Evolutionary conservation across 1,140 invertebrate genomes (phyloP).

Genomic region (Odontomachus brunneus): DNA sequence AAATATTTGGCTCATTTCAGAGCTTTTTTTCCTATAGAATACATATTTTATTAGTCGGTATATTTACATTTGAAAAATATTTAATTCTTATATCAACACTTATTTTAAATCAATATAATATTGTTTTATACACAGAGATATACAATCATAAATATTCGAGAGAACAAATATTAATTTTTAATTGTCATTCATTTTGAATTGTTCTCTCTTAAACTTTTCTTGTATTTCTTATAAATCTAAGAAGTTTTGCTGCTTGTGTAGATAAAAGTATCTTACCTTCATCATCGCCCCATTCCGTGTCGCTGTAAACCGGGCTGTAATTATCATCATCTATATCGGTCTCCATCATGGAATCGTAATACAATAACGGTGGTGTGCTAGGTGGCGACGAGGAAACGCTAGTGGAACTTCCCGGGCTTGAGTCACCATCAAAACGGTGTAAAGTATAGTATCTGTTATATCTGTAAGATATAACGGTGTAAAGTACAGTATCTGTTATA

Average conservation of each 20-base stretch:
- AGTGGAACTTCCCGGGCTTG: constrained; percentile 78
- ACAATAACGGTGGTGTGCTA: constrained; percentile 77
- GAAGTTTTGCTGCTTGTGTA: background rate
- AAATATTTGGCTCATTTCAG: no score
- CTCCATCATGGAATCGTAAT: constrained; percentile 65
- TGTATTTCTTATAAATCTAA: background rate
- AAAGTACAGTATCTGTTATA: constrained; percentile 70
- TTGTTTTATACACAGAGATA: no score
- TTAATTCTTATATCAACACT: no score
- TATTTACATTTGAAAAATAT: no score
- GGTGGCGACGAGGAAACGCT: constrained; percentile 81
- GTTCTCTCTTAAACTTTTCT: background rate
- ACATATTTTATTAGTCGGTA: background rate
- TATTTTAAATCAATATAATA: no score
- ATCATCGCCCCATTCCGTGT: constrained; percentile 78
- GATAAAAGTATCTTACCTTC: constrained; percentile 67
- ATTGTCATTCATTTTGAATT: no score
- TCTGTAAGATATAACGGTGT: constrained; percentile 75
- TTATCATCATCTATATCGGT: constrained; percentile 78
- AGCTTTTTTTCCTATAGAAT: no score
- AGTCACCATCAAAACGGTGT: constrained; percentile 80
- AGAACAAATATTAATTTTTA: no score
- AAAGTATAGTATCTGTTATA: constrained; percentile 70
- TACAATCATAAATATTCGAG: no score
- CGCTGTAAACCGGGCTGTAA: constrained; percentile 83